Base-by-base conservation (phyloP, 2,888 invertebrate genomes). In the Drosophila austrosaltans region DNA sequence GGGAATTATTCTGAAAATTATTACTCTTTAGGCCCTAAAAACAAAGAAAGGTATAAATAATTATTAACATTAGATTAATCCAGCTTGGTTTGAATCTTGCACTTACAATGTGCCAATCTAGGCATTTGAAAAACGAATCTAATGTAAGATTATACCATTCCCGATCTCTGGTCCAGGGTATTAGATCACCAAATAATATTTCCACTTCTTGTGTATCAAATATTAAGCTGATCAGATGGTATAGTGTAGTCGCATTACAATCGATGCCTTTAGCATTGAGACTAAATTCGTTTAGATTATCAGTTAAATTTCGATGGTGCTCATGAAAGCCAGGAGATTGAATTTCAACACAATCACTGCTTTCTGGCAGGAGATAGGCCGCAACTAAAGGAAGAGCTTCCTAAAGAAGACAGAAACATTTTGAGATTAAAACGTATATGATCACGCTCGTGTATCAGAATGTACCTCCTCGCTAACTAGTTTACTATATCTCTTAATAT, bases 91-190 rank as follows among this genome's bases (percentile, higher is more conserved):
- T 0, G 3, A 10, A 39, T 8, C 8, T 36, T 8, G 36, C 60
- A 81, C 82, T 71, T 80, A 89, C 90, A 4, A 89, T 63, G 67
- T 89, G 87, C 22, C 71, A 71, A 20, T 42, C 70, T 5, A 91
- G 57, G 6, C 81, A 79, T 5, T 65, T 72, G 8, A 80, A 77
- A 0, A 91, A 69, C 1, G 86, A 77, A 2, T 69, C 40, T 6
- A 66, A 63, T 7, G 71, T 76, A 2, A 91, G 70, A 59, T 82
- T 76, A 63, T 76, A 87, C 83, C 91, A 85, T 25, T 59, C 64
- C 2, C 76, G 60, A 8, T 25, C 6, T 7, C 63, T 67, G 25
- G 73, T 75, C 39, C 76, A 79, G 7, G 76, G 57, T 16, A 77
- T 74, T 25, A 81, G 78, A 5, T 77, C 78, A 6, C 79, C 81